These are phyloP conservation scores for Eudemis profundana DNA, from an alignment of 2,888 invertebrate genomes.

Conservation along the genomic window DNA sequence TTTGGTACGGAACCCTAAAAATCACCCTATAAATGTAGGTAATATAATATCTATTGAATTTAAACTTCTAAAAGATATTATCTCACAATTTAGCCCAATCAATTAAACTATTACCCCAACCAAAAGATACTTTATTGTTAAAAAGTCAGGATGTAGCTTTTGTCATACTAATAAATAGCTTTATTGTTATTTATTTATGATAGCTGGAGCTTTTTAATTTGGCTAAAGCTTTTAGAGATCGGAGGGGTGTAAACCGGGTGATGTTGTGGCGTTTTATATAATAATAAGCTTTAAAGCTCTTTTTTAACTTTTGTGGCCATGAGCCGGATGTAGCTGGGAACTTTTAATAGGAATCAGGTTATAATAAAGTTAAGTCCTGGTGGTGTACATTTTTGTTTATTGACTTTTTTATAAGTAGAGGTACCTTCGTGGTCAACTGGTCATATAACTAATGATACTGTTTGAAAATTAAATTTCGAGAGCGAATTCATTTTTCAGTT, in stretches of 20 bases:
- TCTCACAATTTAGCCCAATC: constrained; percentile 33
- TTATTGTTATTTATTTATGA: constrained; percentile 54
- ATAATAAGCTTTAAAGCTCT: constrained; percentile 45
- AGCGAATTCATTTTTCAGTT: too few relatives aligned
- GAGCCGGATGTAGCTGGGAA: constrained; percentile 52
- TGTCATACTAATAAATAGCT: constrained; percentile 39
- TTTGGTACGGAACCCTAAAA: too few relatives aligned
- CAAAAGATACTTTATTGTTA: constrained; percentile 29
- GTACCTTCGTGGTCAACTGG: too few relatives aligned
- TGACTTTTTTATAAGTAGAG: too few relatives aligned
- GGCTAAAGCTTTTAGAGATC: constrained; percentile 52
- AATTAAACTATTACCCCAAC: constrained; percentile 30
- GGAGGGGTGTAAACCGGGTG: constrained; percentile 53
- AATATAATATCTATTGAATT: constrained; percentile 23
- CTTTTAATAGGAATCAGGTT: constrained; percentile 44
- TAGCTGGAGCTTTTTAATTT: constrained; percentile 57
- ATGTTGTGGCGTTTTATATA: constrained; percentile 53
- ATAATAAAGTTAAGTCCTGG: background rate
- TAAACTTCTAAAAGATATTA: constrained; percentile 22
- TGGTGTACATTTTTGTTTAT: background rate
- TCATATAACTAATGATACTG: too few relatives aligned
- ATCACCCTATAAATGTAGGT: background rate
- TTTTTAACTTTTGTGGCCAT: constrained; percentile 46
- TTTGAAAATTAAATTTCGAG: too few relatives aligned
- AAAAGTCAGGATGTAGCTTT: constrained; percentile 42